These are phyloP conservation scores for Leucosticte australis DNA, from an alignment of 2,113 vertebrate genomes.

Conservation along the genomic window DNA sequence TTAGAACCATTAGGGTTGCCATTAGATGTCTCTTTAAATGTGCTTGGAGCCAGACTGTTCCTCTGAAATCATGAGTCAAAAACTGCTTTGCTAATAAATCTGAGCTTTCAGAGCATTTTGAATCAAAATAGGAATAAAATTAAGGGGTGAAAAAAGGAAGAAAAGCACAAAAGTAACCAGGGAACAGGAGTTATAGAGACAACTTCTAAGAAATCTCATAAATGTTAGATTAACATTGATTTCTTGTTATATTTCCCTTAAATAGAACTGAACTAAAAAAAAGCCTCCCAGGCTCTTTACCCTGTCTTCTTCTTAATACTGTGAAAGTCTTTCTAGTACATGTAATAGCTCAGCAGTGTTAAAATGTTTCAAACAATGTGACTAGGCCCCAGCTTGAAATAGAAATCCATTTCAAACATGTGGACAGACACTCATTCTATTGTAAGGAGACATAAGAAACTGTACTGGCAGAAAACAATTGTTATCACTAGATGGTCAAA, in stretches of 20 bases:
- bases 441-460: background rate
- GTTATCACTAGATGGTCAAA: background rate
- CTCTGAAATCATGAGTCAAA: background rate
- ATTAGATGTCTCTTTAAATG: background rate
- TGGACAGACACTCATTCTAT: background rate
- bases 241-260: background rate
- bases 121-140: background rate
- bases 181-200: background rate
- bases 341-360: background rate
- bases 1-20: background rate
- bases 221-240: slow-evolving; percentile 13
- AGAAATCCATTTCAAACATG: background rate
- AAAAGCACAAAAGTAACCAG: background rate
- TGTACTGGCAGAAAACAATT: background rate
- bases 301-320: background rate
- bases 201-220: slow-evolving; percentile 9
- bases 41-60: background rate
- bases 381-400: background rate
- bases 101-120: background rate
- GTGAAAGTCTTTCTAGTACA: background rate
- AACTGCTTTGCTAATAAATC: background rate
- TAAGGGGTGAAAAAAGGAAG: background rate
- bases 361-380: background rate
- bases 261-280: background rate
- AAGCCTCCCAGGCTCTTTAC: background rate